Base-by-base conservation (phyloP, 1,140 invertebrate species). In the Zaprionus capensis region DNA sequence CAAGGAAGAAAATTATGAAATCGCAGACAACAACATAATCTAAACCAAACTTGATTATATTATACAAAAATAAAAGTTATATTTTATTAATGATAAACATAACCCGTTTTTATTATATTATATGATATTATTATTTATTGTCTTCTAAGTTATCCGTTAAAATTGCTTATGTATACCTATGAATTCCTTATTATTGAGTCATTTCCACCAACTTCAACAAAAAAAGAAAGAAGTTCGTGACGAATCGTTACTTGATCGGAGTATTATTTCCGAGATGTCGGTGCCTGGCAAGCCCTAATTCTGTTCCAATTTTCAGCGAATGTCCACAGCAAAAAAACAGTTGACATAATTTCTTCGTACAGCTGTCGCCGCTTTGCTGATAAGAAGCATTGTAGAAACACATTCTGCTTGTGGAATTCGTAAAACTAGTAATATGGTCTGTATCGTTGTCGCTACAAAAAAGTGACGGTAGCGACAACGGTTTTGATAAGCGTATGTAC, bases 371-470 rank as follows among this genome's bases (percentile, higher is more conserved):
- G 22, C 24, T 41, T 26, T 65, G 72, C 74, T 85, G 82, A 84
- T 84, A 84, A 85, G 41, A 7, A 24, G 69, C 46, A 65, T 49
- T 63, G 22, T 44, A 55, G 49, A 31, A 70, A 56, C 34, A 64
- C 26, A 68, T 51, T 36, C 12, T 69, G 56, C 46, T 17, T 36
- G 24, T 61, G 56, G 28, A 66, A 46, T 28, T 49, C 36, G 24
- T 69, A 46, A 17, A 9, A 17, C 41, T 11, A 34, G 9, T 34
- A 11, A 11, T 34, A 34, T 34, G 9, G 31, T 34, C 9, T 34
- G 31, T 34, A 34, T 34, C 31, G 31, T 34, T 34, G 31, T 9
- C 31, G 31, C 7, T 31, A 31, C 7, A 31, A 7, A 34, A 34
- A 34, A 34, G 9, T 34, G 31, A 34, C 31, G 31, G 9, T 34